phyloP scores from a whole-genome alignment of 1,140 invertebrate species.

The Chironomus tepperi region DNA sequence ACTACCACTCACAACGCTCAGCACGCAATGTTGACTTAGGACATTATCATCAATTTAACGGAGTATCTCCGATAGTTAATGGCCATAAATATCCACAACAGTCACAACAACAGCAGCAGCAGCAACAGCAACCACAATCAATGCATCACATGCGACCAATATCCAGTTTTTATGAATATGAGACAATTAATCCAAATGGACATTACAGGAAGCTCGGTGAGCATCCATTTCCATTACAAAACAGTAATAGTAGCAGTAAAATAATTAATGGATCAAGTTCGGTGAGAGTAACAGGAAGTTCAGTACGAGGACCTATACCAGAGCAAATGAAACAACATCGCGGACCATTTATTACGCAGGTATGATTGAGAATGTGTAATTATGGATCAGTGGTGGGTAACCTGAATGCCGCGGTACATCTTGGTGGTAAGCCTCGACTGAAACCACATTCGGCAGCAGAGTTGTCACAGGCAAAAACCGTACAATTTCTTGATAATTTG shows the following conservation, averaged over 20 bases:
- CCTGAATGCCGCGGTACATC: no score
- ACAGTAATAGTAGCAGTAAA: constrained; percentile 25
- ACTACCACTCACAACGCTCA: constrained; percentile 67
- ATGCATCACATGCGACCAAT: constrained; percentile 46
- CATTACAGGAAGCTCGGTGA: constrained; percentile 25
- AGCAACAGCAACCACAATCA: constrained; percentile 27
- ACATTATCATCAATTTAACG: constrained; percentile 14
- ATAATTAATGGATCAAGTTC: constrained; percentile 29
- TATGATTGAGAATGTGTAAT: constrained; percentile 31
- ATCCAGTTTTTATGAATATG: constrained; percentile 77
- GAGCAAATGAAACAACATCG: constrained; percentile 37
- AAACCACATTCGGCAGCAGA: no score
- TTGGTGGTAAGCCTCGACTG: no score
- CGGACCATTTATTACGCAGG: constrained; percentile 50
- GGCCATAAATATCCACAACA: constrained; percentile 11
- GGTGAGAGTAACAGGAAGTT: constrained; percentile 30
- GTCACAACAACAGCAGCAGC: constrained; percentile 26
- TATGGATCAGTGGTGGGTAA: no score
- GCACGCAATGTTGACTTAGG: constrained; percentile 50
- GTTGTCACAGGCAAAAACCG: no score
- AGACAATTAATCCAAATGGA: constrained; percentile 55
- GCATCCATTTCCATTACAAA: constrained; percentile 26
- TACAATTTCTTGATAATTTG: no score
- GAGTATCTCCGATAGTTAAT: not conserved
- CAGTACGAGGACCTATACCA: constrained; percentile 27